Conservation (phyloP, 2,797 vertebrate species). For the Todus mexicanus region DNA sequence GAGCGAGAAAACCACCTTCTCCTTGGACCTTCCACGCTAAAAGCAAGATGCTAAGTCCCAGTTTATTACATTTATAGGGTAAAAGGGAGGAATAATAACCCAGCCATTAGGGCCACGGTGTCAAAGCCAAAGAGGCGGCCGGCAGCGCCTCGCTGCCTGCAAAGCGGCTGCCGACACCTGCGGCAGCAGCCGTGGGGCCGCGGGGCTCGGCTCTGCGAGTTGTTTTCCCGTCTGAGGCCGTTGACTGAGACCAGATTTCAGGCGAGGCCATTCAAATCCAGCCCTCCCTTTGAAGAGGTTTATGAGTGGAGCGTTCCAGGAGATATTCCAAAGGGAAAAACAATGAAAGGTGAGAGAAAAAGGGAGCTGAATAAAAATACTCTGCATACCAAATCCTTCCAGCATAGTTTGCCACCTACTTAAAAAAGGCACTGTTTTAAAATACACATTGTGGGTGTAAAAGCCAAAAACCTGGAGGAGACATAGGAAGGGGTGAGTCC, state of each 20-base stretch:
- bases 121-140: not conserved
- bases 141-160: conserved; percentile 5
- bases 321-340: conserved; percentile 66
- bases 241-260: conserved; percentile 63
- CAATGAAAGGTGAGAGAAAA: conserved; percentile 55
- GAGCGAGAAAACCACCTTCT: not conserved
- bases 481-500: not conserved
- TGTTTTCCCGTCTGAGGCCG: conserved; percentile 58
- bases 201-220: not conserved
- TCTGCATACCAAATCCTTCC: conserved; percentile 49
- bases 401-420: conserved; percentile 59
- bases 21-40: not conserved
- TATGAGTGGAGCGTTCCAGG: conserved; percentile 54
- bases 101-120: not conserved
- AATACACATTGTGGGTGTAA: conserved; percentile 49
- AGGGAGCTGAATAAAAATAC: conserved; percentile 48
- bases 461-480: conserved; percentile 57
- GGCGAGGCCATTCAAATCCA: conserved; percentile 35
- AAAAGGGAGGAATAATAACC: conserved; percentile 18
- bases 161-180: conserved; percentile 41
- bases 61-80: conserved; percentile 44
- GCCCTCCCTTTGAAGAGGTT: conserved; percentile 39
- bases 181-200: conserved; percentile 27
- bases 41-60: conserved; percentile 1
- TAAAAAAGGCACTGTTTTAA: conserved; percentile 61